phyloP scores from a whole-genome alignment of 2,888 invertebrate genomes.

The Brachyopa scutellaris region DNA sequence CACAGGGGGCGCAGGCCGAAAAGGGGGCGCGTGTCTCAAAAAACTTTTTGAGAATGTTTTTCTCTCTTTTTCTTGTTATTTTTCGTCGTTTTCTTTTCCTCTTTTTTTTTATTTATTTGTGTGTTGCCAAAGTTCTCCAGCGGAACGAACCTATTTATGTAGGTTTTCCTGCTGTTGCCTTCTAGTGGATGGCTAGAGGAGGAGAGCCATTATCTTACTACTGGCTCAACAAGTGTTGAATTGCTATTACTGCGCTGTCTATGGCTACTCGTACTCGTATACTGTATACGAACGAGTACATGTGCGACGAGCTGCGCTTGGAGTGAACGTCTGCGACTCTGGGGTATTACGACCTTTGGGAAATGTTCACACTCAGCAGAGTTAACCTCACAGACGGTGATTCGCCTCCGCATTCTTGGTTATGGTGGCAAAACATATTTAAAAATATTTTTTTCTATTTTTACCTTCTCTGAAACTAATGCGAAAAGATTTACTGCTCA shows the following conservation, averaged over 20 bases:
- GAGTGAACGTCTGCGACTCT: slow-evolving; percentile 51
- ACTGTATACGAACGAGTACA: background rate
- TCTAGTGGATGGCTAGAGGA: background rate
- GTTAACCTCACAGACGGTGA: slow-evolving; percentile 59
- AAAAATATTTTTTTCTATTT: background rate
- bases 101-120: slow-evolving; percentile 34
- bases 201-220: slow-evolving; percentile 3
- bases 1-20: slow-evolving; percentile 5
- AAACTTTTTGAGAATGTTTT: slow-evolving; percentile 52
- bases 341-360: slow-evolving; percentile 64
- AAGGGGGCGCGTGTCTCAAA: slow-evolving; percentile 41
- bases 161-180: slow-evolving; percentile 54
- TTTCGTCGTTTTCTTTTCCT: background rate
- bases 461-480: background rate
- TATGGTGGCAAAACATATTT: slow-evolving; percentile 21
- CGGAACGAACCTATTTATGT: slow-evolving; percentile 55
- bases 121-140: slow-evolving; percentile 46
- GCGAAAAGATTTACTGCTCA: slow-evolving; percentile 4
- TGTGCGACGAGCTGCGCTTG: slow-evolving; percentile 11
- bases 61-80: slow-evolving; percentile 39
- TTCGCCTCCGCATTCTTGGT: slow-evolving; percentile 68
- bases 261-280: too few species aligned
- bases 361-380: slow-evolving; percentile 63
- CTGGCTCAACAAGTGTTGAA: slow-evolving; percentile 63
- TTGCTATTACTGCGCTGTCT: slow-evolving; percentile 15